These are phyloP conservation scores for Urocyon cinereoargenteus DNA, from an alignment of 2,797 vertebrate species.

Conservation along the genomic window DNA sequence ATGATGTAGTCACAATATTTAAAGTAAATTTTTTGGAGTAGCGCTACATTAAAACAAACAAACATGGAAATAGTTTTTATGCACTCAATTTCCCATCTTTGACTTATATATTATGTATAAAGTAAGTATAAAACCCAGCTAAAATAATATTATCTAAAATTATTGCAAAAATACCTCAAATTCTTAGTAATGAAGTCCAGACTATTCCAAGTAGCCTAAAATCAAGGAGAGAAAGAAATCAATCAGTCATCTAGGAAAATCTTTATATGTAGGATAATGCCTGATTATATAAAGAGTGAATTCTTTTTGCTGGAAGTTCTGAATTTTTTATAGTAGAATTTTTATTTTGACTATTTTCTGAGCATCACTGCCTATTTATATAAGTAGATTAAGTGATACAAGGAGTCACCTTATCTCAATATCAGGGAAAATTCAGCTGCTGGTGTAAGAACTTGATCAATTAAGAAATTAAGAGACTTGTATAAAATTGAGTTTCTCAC, in stretches of 20 bases:
- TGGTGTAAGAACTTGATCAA: neutral
- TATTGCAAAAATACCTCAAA: neutral
- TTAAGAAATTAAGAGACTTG: neutral
- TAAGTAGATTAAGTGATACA: neutral
- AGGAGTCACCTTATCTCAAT: neutral
- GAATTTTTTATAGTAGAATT: neutral
- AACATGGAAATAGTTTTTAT: neutral
- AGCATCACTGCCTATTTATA: neutral
- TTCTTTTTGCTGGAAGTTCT: neutral
- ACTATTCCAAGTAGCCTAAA: neutral
- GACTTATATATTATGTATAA: neutral
- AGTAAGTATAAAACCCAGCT: neutral
- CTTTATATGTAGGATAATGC: neutral
- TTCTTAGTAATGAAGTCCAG: neutral
- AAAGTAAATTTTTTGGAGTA: neutral
- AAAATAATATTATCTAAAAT: neutral
- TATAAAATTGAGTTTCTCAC: neutral
- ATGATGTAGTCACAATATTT: conserved; percentile 1
- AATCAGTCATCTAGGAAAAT: neutral
- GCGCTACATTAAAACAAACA: neutral
- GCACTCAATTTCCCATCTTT: neutral
- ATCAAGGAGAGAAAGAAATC: neutral
- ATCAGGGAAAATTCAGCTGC: neutral
- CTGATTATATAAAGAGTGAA: neutral
- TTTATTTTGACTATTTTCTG: neutral